These are phyloP conservation scores for Scaptomyza parva DNA, from an alignment of 2,888 invertebrate species.

Conservation along the genomic window DNA sequence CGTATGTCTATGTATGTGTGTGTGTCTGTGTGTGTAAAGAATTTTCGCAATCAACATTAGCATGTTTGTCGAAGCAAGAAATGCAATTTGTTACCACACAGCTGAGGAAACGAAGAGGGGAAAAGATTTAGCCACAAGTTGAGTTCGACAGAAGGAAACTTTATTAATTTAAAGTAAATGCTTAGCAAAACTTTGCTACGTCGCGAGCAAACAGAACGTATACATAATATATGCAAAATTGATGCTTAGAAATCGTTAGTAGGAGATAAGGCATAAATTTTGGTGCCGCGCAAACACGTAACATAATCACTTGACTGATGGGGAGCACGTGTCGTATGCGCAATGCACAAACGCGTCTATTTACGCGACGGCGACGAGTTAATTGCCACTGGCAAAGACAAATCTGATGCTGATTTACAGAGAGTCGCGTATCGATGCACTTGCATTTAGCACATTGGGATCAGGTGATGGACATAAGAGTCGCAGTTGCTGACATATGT, in stretches of 20 bases:
- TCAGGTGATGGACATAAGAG: conserved; percentile 62
- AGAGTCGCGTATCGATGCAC: conserved; percentile 38
- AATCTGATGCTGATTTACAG: not conserved
- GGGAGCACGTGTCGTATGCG: conserved; percentile 37
- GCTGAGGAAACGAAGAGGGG: not conserved
- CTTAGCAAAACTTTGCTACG: conserved; percentile 21
- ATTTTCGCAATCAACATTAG: conserved; percentile 67
- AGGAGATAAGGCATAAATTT: not conserved
- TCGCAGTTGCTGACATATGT: conserved; percentile 60
- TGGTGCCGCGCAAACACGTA: conserved; percentile 2
- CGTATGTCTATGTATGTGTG: conserved; percentile 22
- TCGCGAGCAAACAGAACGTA: conserved; percentile 6
- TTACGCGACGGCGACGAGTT: conserved; percentile 36
- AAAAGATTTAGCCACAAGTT: conserved; percentile 25
- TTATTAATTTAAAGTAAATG: conserved; percentile 51
- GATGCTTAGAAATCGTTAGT: not conserved
- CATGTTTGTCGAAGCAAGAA: conserved; percentile 65
- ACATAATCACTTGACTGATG: conserved; percentile 11
- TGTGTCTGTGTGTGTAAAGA: conserved; percentile 24
- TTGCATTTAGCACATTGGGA: conserved; percentile 53
- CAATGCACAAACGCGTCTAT: conserved; percentile 44
- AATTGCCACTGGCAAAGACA: conserved; percentile 43
- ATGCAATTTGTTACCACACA: conserved; percentile 58
- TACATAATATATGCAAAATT: conserved; percentile 14
- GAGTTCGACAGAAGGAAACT: conserved; percentile 29